Evolutionary conservation across 2,797 vertebrate genomes (phyloP), one percentile per base, ranked within the genome.

Genomic region (Moxostoma hubbsi): DNA sequence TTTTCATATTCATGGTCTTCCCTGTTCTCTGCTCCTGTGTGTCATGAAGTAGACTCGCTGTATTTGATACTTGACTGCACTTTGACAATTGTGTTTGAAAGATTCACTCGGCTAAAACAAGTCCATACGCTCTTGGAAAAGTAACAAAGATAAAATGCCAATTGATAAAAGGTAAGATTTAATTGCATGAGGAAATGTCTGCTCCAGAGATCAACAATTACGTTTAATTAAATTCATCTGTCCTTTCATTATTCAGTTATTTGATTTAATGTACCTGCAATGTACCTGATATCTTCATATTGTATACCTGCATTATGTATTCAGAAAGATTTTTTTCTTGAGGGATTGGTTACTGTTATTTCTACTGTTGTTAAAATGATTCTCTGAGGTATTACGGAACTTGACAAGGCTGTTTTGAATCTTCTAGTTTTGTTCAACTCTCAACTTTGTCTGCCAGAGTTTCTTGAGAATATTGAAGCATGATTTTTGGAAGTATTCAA

Each of bases 171-270:
- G 61, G 73, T 87, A 12, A 77, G 83, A 89, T 86, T 87, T 47
- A 89, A 89, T 88, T 87, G 93, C 93, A 95, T 95, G 89, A 82
- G 61, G 90, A 89, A 88, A 79, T 86, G 92, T 86, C 71, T 92
- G 90, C 88, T 91, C 87, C 92, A 88, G 88, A 90, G 92, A 90
- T 92, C 92, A 85, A 91, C 80, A 87, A 92, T 92, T 91, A 91
- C 91, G 91, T 93, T 91, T 83, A 89, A 90, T 85, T 82, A 89
- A 83, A 84, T 81, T 88, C 82, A 85, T 84, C 69, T 81, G 81
- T 88, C 85, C 87, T 63, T 89, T 84, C 82, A 86, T 82, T 63
- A 69, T 57, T 43, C 0, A 61, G 24, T 65, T 64, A 87, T 79
- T 84, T 79, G 65, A 76, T 88, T 85, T 89, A 86, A 85, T 88